These are phyloP conservation scores for Myrmecophaga tridactyla DNA, from an alignment of 2,113 vertebrate genomes.

Conservation along the genomic window DNA sequence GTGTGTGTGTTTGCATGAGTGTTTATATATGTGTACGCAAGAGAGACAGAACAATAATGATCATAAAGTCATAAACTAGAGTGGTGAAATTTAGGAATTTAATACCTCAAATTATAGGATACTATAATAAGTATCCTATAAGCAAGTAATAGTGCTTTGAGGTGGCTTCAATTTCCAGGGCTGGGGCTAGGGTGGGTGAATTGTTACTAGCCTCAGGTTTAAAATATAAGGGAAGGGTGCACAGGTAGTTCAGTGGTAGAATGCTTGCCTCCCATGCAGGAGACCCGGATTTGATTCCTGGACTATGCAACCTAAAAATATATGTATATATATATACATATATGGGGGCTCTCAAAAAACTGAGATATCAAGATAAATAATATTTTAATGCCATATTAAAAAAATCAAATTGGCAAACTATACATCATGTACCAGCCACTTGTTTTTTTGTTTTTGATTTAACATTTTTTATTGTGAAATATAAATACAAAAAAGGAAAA, in stretches of 20 bases:
- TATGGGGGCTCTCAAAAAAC: not conserved
- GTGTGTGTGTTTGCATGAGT: not conserved
- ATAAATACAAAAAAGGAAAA: too few relatives aligned
- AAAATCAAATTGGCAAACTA: not conserved
- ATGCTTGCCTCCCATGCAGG: too few relatives aligned
- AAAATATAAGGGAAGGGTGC: not conserved
- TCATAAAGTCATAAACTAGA: not conserved
- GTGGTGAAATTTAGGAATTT: not conserved
- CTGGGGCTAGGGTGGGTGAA: not conserved
- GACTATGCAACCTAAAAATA: too few relatives aligned
- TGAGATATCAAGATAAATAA: not conserved
- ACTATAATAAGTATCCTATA: too few relatives aligned
- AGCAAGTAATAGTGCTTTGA: not conserved
- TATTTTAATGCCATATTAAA: not conserved
- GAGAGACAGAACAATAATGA: not conserved
- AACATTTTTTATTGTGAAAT: too few relatives aligned
- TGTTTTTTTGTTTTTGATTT: too few relatives aligned
- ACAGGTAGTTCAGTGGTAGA: too few relatives aligned
- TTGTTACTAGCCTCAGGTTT: not conserved
- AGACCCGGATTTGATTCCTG: too few relatives aligned
- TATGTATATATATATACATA: too few relatives aligned
- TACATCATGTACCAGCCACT: not conserved
- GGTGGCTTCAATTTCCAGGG: not conserved
- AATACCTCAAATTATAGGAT: not conserved
- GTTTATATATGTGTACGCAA: not conserved